Conservation (phyloP, 2,888 invertebrate genomes). For the Ormia ochracea region DNA sequence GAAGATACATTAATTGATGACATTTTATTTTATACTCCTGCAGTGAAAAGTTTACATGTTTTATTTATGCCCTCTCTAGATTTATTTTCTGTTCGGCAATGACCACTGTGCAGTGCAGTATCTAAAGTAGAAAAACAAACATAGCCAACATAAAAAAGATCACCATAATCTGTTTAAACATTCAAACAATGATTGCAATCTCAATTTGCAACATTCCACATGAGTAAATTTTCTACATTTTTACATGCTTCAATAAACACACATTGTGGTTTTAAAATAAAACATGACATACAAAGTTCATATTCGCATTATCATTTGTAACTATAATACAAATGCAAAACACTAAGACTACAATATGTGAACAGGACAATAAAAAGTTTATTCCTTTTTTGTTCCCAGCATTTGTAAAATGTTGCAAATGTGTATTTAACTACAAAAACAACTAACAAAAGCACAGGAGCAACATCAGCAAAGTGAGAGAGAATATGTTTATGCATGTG, state of each 20-base stretch:
- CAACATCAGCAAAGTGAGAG: neutral
- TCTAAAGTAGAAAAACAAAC: neutral
- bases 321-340: constrained; percentile 11
- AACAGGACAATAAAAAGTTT: constrained; percentile 56
- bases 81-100: neutral
- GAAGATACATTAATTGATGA: no score
- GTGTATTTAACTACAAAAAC: neutral
- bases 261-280: constrained; percentile 51
- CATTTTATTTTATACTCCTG: no score
- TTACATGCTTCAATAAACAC: constrained; percentile 62
- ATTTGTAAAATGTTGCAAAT: constrained; percentile 33
- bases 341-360: constrained; percentile 6
- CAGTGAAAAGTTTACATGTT: no score
- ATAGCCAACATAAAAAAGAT: constrained; percentile 4
- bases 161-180: constrained; percentile 61
- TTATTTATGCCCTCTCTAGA: no score
- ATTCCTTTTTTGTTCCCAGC: constrained; percentile 24
- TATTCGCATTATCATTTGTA: constrained; percentile 51
- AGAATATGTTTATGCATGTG: constrained; percentile 16
- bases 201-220: constrained; percentile 62
- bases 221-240: constrained; percentile 61
- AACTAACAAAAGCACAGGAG: constrained; percentile 11
- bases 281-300: constrained; percentile 53
- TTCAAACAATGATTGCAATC: constrained; percentile 62
- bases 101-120: neutral